Conservation (phyloP, 1,140 invertebrate genomes). For the Chlorops oryzae region DNA sequence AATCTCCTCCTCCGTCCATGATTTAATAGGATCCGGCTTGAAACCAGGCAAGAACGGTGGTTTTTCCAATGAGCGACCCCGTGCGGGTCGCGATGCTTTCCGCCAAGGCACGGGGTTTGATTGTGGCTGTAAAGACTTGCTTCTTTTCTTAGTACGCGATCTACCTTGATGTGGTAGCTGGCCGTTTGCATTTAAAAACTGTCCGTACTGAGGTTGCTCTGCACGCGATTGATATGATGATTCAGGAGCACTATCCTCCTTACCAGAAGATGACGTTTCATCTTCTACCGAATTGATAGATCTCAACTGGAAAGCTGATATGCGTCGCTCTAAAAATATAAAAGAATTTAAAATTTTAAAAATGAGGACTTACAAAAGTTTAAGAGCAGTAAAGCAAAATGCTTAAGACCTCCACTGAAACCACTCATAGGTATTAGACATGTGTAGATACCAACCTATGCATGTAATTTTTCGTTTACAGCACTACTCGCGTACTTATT, state of each 20-base stretch:
- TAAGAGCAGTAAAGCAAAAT: too few relatives aligned
- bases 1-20: conserved; percentile 55
- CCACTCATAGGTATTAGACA: too few relatives aligned
- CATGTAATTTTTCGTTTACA: too few relatives aligned
- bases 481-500: too few relatives aligned
- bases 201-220: conserved; percentile 32
- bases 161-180: conserved; percentile 36
- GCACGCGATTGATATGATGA: conserved; percentile 29
- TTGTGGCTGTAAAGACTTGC: conserved; percentile 41
- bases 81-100: conserved; percentile 35
- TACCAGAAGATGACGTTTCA: conserved; percentile 44
- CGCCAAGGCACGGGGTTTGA: conserved; percentile 43
- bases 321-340: conserved; percentile 44
- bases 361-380: too few relatives aligned
- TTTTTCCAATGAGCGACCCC: conserved; percentile 43
- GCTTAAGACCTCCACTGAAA: too few relatives aligned
- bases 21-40: conserved; percentile 44
- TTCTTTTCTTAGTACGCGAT: conserved; percentile 32
- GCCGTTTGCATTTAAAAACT: conserved; percentile 32
- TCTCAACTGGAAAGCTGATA: conserved; percentile 45
- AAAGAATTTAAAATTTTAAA: too few relatives aligned
- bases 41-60: conserved; percentile 34
- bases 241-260: conserved; percentile 41
- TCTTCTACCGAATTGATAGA: conserved; percentile 45
- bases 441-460: too few relatives aligned